Evolutionary conservation across 30 jellyfish, hydroid and myxozoan species (phyloP).

Genomic region (Cassiopea andromeda): DNA sequence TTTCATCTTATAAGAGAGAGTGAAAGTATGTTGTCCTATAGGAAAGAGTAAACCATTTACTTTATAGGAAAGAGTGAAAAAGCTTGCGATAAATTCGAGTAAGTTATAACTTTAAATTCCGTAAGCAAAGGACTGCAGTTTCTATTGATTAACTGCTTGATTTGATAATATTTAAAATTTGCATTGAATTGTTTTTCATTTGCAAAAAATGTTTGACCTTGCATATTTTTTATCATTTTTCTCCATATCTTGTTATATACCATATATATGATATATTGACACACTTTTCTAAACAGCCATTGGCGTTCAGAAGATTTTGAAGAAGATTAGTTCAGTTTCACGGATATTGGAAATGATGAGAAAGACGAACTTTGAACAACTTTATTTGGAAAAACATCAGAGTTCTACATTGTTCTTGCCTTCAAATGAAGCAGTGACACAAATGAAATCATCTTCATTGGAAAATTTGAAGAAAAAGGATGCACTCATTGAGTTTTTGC

Average conservation of each 20-base stretch:
- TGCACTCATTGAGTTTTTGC: not conserved
- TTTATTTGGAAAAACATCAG: not conserved
- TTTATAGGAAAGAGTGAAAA: too few species aligned
- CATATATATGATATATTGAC: not conserved
- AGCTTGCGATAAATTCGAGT: too few species aligned
- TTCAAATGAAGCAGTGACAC: conserved; percentile 25
- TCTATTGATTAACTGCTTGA: too few species aligned
- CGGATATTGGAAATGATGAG: conserved; percentile 7
- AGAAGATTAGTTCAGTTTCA: conserved; percentile 11
- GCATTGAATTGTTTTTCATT: too few species aligned
- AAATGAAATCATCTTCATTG: not conserved
- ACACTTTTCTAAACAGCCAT: conserved; percentile 1
- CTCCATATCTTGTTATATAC: not conserved
- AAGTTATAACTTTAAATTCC: too few species aligned
- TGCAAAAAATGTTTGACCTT: too few species aligned
- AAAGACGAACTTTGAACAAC: conserved; percentile 14
- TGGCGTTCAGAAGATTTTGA: not conserved
- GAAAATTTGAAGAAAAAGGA: not conserved
- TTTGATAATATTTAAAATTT: too few species aligned
- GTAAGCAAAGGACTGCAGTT: too few species aligned
- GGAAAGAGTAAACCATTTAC: too few species aligned
- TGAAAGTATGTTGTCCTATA: too few species aligned
- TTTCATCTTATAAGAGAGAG: too few species aligned
- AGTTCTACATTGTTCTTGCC: conserved; percentile 37
- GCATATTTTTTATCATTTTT: not conserved